A percentile compares a stretch with the other conserved stretches of the same genome.
Conservation (phyloP, 2,113 vertebrate species). For the Zosterops lateralis region DNA sequence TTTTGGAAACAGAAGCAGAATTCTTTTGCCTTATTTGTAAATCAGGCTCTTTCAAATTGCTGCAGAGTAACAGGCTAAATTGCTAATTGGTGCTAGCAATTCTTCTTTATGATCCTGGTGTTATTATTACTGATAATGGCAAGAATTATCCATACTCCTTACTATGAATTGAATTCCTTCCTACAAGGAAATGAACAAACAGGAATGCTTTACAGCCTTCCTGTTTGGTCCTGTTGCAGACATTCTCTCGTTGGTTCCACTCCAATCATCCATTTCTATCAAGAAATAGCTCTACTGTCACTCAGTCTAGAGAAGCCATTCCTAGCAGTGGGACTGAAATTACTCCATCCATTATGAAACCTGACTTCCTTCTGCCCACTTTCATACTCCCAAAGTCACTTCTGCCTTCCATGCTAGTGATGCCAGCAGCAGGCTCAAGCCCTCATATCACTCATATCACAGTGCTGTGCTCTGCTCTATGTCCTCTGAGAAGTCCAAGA, state of each 20-base stretch:
- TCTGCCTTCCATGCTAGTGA: not conserved
- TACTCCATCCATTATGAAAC: not conserved
- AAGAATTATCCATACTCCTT: not conserved
- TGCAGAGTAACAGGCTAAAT: not conserved
- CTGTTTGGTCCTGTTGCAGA: not conserved
- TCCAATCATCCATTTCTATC: not conserved
- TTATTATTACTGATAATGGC: not conserved
- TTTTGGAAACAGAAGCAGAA: not conserved
- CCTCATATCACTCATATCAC: not conserved
- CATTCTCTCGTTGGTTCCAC: not conserved
- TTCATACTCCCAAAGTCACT: not conserved
- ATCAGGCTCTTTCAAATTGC: not conserved
- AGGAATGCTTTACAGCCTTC: not conserved
- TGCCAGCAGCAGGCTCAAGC: not conserved
- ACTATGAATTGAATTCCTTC: not conserved
- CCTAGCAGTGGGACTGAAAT: not conserved
- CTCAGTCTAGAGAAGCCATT: not conserved
- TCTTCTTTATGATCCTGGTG: not conserved
- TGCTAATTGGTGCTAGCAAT: not conserved
- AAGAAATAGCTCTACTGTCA: not conserved
- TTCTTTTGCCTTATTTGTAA: not conserved
- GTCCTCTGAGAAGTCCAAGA: not conserved
- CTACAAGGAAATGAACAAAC: not conserved
- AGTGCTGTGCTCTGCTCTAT: not conserved
- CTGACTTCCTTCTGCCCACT: not conserved